A percentile compares a stretch with the other conserved stretches of the same genome.
These are phyloP conservation scores for Brachionus rubens DNA, from an alignment of 1,140 invertebrate genomes.

Conservation along the genomic window DNA sequence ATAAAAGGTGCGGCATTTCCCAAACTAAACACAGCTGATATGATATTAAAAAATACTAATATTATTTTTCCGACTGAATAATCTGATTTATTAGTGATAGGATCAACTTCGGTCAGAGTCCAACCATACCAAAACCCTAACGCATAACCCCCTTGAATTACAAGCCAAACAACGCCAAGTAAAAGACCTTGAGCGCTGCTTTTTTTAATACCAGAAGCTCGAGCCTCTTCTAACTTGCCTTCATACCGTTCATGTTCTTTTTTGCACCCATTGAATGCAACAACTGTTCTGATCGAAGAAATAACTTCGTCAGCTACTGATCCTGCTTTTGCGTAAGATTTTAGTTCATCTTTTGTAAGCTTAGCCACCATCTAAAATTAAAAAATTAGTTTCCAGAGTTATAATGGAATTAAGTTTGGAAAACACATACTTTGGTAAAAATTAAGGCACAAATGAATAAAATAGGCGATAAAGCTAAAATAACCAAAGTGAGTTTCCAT, in stretches of 20 bases:
- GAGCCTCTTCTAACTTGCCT: conserved; percentile 7
- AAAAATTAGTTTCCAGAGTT: too few species aligned
- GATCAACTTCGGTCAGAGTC: conserved; percentile 2
- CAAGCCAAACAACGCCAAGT: conserved; percentile 33
- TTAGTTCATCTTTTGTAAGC: conserved; percentile 52
- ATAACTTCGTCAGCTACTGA: conserved; percentile 60
- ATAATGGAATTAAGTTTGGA: too few species aligned
- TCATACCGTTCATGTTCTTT: conserved; percentile 53
- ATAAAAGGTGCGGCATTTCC: conserved; percentile 77
- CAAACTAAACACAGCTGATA: conserved; percentile 78
- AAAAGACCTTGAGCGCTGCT: not conserved
- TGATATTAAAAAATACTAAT: conserved; percentile 63
- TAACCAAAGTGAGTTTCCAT: conserved; percentile 59
- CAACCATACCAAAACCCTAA: conserved; percentile 45
- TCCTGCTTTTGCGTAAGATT: conserved; percentile 59
- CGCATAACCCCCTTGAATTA: conserved; percentile 34
- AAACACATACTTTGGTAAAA: conserved; percentile 53
- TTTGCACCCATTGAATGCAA: conserved; percentile 59
- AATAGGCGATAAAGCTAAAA: conserved; percentile 55
- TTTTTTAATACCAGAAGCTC: conserved; percentile 20
- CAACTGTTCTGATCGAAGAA: conserved; percentile 58
- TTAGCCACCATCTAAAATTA: conserved; percentile 46
- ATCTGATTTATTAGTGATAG: not conserved
- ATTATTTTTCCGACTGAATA: conserved; percentile 37
- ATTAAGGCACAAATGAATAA: conserved; percentile 52